These are phyloP conservation scores for Acheta domesticus DNA, from an alignment of 2,888 invertebrate genomes.

Conservation along the genomic window DNA sequence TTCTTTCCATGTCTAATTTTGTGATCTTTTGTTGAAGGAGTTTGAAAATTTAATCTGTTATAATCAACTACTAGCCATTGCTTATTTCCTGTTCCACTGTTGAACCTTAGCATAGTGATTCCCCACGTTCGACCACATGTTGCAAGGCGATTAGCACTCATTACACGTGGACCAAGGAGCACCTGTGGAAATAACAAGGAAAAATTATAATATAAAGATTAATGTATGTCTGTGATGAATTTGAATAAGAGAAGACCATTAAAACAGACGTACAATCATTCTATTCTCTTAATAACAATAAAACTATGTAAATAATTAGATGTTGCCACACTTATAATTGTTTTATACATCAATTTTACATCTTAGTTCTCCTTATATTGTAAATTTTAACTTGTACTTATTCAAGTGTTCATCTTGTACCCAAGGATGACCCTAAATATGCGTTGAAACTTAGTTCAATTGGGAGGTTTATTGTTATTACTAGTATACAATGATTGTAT, in stretches of 20 bases:
- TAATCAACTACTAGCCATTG: slow-evolving; percentile 84
- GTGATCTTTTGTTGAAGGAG: not conserved
- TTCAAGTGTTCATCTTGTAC: too few species aligned
- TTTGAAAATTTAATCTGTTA: slow-evolving; percentile 51
- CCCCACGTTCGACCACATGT: slow-evolving; percentile 71
- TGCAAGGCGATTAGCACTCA: slow-evolving; percentile 80
- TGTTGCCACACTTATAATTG: too few species aligned
- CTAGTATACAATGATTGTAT: not conserved
- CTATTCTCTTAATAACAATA: not conserved
- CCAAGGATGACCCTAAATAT: too few species aligned
- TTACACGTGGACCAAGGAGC: slow-evolving; percentile 70
- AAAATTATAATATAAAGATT: not conserved
- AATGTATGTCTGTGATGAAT: not conserved
- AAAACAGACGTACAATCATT: not conserved
- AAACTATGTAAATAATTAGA: not conserved
- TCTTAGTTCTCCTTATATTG: too few species aligned
- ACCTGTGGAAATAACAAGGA: slow-evolving; percentile 48
- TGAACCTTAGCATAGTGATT: slow-evolving; percentile 61
- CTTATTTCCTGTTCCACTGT: slow-evolving; percentile 79
- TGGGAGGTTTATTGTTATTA: not conserved
- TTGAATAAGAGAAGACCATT: not conserved
- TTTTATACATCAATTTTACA: too few species aligned
- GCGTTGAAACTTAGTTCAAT: too few species aligned
- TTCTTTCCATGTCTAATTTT: slow-evolving; percentile 29
- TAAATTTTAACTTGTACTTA: too few species aligned